Evolutionary conservation across 2,888 invertebrate genomes (phyloP).

Genomic region (Holacanthella duospinosa): DNA sequence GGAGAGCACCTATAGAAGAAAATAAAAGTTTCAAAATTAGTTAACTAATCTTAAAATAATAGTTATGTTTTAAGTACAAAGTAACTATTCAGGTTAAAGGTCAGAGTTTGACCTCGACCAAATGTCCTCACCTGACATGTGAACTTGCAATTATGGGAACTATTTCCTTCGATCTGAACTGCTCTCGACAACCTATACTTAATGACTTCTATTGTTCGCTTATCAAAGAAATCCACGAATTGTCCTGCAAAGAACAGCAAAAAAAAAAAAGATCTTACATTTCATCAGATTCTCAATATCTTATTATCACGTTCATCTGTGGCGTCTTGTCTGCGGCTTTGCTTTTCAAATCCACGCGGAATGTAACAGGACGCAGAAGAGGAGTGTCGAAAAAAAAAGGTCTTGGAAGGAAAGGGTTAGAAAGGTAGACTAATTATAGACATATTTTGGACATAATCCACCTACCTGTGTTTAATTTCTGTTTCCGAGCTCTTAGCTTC

Average conservation of each 20-base stretch:
- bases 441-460: no score
- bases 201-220: slow-evolving; percentile 82
- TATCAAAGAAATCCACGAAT: slow-evolving; percentile 87
- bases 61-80: no score
- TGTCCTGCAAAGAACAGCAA: slow-evolving; percentile 55
- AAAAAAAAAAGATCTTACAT: not conserved
- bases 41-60: no score
- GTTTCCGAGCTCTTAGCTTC: slow-evolving; percentile 63
- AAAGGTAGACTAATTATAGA: no score
- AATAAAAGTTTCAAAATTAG: no score
- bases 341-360: no score
- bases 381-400: no score
- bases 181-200: slow-evolving; percentile 63
- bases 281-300: not conserved
- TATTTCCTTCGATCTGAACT: slow-evolving; percentile 47
- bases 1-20: slow-evolving; percentile 49
- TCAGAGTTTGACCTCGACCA: not conserved
- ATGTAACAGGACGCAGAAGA: no score
- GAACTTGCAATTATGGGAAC: slow-evolving; percentile 27
- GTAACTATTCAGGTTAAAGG: no score
- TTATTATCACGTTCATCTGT: not conserved
- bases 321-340: no score
- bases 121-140: slow-evolving; percentile 6
- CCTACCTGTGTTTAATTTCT: slow-evolving; percentile 32
- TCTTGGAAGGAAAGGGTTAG: no score